Evolutionary conservation across 2,888 invertebrate genomes (phyloP).

Genomic region (Leucophora obtusa): DNA sequence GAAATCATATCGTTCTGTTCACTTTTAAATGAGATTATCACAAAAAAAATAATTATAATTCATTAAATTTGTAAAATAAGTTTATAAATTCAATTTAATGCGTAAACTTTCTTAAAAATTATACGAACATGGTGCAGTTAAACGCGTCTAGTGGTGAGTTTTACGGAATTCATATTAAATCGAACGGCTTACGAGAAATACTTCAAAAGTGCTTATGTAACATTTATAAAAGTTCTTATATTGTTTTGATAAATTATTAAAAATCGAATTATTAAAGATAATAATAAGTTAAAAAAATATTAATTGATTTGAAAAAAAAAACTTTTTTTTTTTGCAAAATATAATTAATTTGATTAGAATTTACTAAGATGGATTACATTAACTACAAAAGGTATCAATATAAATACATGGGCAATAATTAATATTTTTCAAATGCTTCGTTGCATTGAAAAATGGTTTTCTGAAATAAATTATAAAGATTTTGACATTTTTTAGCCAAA

Average conservation of each 20-base stretch:
- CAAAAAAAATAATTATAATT: neutral
- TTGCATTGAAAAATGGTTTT: too few species aligned
- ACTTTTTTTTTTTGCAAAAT: neutral
- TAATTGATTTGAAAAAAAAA: neutral
- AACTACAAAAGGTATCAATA: neutral
- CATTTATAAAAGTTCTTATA: slow-evolving; percentile 2
- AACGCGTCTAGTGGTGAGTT: slow-evolving; percentile 57
- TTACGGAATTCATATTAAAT: neutral
- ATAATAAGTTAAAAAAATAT: neutral
- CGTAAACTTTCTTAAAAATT: neutral
- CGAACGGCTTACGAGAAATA: slow-evolving; percentile 19
- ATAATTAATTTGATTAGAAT: neutral
- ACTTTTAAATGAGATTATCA: neutral
- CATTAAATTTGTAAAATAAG: neutral
- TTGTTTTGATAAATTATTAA: neutral
- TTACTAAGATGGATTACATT: neutral
- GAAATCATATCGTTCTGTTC: slow-evolving; percentile 37
- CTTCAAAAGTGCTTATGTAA: slow-evolving; percentile 35
- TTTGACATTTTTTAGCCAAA: too few species aligned
- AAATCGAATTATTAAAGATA: neutral
- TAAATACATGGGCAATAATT: too few species aligned
- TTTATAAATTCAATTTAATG: slow-evolving; percentile 14
- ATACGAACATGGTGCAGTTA: slow-evolving; percentile 50
- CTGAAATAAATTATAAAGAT: too few species aligned
- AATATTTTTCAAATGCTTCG: too few species aligned